Evolutionary conservation across 2,888 invertebrate species (phyloP).

Genomic region (Perizoma affinitatum): DNA sequence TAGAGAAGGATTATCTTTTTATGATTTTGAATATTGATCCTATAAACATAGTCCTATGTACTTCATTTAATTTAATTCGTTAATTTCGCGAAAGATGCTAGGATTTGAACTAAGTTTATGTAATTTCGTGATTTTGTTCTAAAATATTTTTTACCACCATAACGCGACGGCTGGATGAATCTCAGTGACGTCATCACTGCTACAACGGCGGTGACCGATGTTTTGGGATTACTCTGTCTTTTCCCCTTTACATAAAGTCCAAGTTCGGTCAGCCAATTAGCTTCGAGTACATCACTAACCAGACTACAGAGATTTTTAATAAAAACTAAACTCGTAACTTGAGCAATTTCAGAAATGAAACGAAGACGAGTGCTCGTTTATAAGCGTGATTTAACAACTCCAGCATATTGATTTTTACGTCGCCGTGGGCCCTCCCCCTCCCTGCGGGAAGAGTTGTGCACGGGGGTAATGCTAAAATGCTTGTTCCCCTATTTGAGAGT

Average conservation of each 20-base stretch:
- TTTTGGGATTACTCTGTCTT: too few relatives aligned
- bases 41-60: too few relatives aligned
- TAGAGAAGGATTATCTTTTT: too few relatives aligned
- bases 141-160: too few relatives aligned
- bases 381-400: constrained; percentile 91
- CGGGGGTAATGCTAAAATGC: constrained; percentile 85
- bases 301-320: constrained; percentile 42
- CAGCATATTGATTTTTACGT: constrained; percentile 87
- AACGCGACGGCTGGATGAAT: too few relatives aligned
- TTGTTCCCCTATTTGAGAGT: constrained; percentile 85
- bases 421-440: constrained; percentile 82
- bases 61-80: too few relatives aligned
- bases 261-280: constrained; percentile 15
- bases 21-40: too few relatives aligned
- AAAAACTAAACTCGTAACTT: constrained; percentile 64
- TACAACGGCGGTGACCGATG: too few relatives aligned
- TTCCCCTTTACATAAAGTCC: neutral
- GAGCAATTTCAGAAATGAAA: constrained; percentile 80
- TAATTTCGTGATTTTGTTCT: too few relatives aligned
- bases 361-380: constrained; percentile 85
- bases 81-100: too few relatives aligned
- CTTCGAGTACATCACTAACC: constrained; percentile 8
- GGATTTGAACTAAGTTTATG: too few relatives aligned
- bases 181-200: too few relatives aligned
- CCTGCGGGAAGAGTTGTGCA: constrained; percentile 84